phyloP scores from a whole-genome alignment of 2,113 vertebrate species.

The Abramis brama region DNA sequence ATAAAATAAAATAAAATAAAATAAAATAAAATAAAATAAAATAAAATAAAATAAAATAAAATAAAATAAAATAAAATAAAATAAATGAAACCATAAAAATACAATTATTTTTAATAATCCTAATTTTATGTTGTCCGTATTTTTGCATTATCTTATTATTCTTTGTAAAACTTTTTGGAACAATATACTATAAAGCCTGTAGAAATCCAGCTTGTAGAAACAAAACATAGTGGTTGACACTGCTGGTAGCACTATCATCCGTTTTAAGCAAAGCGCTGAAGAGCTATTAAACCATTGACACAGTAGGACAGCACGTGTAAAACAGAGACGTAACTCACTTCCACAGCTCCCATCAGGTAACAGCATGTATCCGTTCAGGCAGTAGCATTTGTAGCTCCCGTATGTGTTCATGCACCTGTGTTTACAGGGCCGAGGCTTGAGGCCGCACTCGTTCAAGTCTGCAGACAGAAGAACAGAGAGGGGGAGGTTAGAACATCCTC shows the following conservation, averaged over 20 bases:
- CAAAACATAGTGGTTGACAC: not conserved
- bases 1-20: too few relatives aligned
- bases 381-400: conserved; percentile 99
- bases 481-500: conserved; percentile 49
- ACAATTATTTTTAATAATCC: not conserved
- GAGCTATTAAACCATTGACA: not conserved
- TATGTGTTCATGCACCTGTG: conserved; percentile 98
- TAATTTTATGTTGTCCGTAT: not conserved
- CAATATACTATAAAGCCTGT: not conserved
- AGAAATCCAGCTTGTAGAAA: not conserved
- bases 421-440: conserved; percentile 95
- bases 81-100: not conserved
- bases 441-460: conserved; percentile 97
- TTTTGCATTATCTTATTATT: not conserved
- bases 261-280: not conserved
- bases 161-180: not conserved
- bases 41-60: too few relatives aligned
- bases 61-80: not conserved
- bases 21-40: too few relatives aligned
- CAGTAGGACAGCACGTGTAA: conserved; percentile 69
- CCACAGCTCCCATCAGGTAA: conserved; percentile 95
- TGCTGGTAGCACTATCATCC: not conserved
- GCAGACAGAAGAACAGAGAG: conserved; percentile 59
- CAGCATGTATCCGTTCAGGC: conserved; percentile 94
- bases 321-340: conserved; percentile 78